Conservation (phyloP, 2,888 invertebrate genomes). For the Ephialtes manifestator region DNA sequence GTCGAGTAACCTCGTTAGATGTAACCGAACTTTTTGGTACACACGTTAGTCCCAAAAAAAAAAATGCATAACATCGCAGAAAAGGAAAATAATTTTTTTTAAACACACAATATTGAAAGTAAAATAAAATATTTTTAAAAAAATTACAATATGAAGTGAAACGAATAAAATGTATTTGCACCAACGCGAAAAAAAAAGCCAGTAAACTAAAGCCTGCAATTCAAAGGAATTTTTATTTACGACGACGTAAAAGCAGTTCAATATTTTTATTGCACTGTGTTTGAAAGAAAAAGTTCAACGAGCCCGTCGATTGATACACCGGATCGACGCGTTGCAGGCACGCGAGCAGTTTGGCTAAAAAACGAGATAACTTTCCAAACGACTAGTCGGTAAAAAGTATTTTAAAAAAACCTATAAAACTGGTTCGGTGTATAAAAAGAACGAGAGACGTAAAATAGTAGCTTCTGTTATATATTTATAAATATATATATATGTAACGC, state of each 20-base stretch:
- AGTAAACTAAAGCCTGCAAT: background rate
- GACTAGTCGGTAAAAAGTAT: slow-evolving; percentile 8
- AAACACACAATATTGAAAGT: no score
- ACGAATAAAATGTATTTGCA: background rate
- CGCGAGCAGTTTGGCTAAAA: background rate
- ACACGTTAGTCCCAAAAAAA: no score
- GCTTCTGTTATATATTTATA: background rate
- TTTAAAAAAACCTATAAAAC: background rate
- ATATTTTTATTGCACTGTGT: slow-evolving; percentile 20
- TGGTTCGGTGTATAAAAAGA: background rate
- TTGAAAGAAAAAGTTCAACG: slow-evolving; percentile 35
- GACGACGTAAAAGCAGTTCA: slow-evolving; percentile 24
- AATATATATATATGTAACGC: slow-evolving; percentile 34
- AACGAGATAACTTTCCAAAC: slow-evolving; percentile 5
- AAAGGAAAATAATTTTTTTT: no score
- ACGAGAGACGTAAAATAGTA: slow-evolving; percentile 15
- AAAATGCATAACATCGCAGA: no score
- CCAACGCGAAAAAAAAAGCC: slow-evolving; percentile 19
- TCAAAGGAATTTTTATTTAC: slow-evolving; percentile 12
- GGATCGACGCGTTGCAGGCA: slow-evolving; percentile 20
- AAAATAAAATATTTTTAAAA: no score
- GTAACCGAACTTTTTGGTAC: slow-evolving; percentile 41
- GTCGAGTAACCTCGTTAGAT: slow-evolving; percentile 15
- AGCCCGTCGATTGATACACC: slow-evolving; percentile 18
- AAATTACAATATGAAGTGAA: no score